Percentiles rank a stretch among this genome's conserved stretches.
Conservation (phyloP, 2,888 invertebrate genomes). For the Cryptocheilus praepositus region DNA sequence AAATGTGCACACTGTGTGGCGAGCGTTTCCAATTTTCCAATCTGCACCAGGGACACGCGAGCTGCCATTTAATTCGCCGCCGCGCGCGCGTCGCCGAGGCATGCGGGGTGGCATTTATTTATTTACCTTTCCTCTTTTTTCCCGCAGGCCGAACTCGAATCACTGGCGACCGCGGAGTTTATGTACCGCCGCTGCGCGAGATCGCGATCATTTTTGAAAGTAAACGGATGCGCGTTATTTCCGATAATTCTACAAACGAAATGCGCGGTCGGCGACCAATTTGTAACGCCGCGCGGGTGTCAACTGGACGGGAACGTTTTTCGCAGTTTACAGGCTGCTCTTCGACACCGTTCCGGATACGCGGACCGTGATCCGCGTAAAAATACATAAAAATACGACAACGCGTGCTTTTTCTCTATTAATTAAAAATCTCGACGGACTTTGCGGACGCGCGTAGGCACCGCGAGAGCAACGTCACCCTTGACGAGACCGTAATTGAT, state of each 20-base stretch:
- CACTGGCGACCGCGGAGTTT: constrained; percentile 36
- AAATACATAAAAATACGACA: too few relatives aligned
- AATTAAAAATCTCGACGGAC: too few relatives aligned
- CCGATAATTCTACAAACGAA: background rate
- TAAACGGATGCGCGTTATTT: background rate
- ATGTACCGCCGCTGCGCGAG: constrained; percentile 3
- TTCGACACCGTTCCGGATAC: too few relatives aligned
- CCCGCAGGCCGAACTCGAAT: constrained; percentile 25
- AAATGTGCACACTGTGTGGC: constrained; percentile 49
- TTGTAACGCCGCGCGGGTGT: too few relatives aligned
- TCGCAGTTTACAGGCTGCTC: too few relatives aligned
- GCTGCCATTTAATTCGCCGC: constrained; percentile 51
- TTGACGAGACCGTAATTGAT: too few relatives aligned
- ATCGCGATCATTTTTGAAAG: background rate
- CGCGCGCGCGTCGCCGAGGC: constrained; percentile 18
- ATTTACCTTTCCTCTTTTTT: background rate
- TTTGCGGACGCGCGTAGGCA: too few relatives aligned
- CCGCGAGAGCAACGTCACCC: too few relatives aligned
- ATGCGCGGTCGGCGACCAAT: too few relatives aligned
- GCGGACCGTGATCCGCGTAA: too few relatives aligned
- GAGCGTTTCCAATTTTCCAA: constrained; percentile 52
- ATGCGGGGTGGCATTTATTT: background rate
- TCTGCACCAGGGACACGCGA: constrained; percentile 35
- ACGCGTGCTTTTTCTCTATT: too few relatives aligned
- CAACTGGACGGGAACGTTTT: too few relatives aligned